Evolutionary conservation across 2,888 invertebrate species (phyloP).

Genomic region (Drosophila siamana): DNA sequence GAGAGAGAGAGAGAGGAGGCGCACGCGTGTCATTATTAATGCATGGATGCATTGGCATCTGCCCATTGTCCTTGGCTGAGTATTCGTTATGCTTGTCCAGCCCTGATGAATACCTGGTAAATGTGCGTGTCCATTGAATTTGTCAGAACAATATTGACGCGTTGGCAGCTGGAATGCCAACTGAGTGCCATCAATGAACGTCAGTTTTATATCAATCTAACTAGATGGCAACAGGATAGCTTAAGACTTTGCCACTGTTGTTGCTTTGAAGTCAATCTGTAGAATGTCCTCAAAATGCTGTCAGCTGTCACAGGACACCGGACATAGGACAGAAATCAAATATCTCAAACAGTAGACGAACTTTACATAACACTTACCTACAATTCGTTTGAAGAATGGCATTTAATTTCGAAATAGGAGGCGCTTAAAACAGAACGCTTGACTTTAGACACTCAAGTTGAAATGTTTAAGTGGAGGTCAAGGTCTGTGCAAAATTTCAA

Average conservation of each 20-base stretch:
- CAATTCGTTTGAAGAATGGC: background rate
- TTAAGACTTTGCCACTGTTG: constrained; percentile 39
- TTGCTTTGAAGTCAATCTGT: constrained; percentile 21
- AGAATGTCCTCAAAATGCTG: constrained; percentile 27
- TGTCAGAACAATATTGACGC: constrained; percentile 49
- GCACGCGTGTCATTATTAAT: constrained; percentile 60
- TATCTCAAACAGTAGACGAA: constrained; percentile 13
- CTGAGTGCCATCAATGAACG: constrained; percentile 9
- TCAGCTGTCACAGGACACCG: constrained; percentile 15
- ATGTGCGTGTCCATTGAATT: constrained; percentile 29
- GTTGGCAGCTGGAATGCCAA: constrained; percentile 16
- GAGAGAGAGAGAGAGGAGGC: background rate
- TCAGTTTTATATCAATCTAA: constrained; percentile 15
- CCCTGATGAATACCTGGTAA: background rate
- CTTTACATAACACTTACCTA: constrained; percentile 7
- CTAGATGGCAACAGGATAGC: constrained; percentile 11
- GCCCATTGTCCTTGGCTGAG: constrained; percentile 63
- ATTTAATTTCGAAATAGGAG: no score
- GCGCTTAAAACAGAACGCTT: background rate
- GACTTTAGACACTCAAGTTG: constrained; percentile 1
- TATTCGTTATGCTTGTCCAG: constrained; percentile 16
- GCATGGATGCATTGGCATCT: constrained; percentile 64
- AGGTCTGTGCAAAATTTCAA: constrained; percentile 18
- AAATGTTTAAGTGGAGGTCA: constrained; percentile 45
- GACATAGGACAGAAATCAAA: constrained; percentile 8